phyloP scores from a whole-genome alignment of 2,113 vertebrate genomes.

The Rhynchomys soricoides region DNA sequence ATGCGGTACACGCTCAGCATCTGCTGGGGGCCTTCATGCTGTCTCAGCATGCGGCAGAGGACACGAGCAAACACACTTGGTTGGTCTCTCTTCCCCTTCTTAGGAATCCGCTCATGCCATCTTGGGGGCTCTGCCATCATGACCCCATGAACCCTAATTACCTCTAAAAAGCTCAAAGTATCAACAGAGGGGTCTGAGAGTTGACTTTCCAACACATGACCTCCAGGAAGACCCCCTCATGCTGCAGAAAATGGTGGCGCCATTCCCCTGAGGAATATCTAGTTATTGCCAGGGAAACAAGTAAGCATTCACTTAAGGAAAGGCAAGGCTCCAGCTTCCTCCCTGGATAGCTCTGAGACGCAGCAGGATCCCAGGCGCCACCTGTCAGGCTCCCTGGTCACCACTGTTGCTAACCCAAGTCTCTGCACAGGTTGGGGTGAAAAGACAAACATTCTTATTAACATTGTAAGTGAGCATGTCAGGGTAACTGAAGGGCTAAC shows the following conservation, averaged over 20 bases:
- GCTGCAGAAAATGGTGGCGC: neutral
- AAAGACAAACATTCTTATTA: neutral
- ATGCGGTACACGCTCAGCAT: too few relatives aligned
- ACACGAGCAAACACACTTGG: neutral
- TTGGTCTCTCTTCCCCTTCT: neutral
- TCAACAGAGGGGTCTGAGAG: neutral
- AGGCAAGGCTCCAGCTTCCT: neutral
- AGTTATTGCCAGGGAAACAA: neutral
- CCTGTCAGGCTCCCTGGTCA: rapidly evolving
- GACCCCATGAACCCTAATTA: neutral
- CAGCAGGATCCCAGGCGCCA: neutral
- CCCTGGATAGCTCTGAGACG: neutral
- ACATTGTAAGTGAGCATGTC: neutral
- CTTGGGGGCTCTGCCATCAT: neutral
- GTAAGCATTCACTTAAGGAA: too few relatives aligned
- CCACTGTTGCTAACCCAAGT: neutral
- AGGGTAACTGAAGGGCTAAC: neutral
- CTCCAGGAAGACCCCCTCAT: too few relatives aligned
- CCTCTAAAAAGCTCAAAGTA: neutral
- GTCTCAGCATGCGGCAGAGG: neutral
- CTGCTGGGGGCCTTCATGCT: rapidly evolving
- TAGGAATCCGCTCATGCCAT: neutral
- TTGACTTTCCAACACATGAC: neutral
- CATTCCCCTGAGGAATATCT: neutral
- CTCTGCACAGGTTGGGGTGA: neutral